These are phyloP conservation scores for Corvus cornix DNA, from an alignment of 2,113 vertebrate genomes.

Conservation along the genomic window DNA sequence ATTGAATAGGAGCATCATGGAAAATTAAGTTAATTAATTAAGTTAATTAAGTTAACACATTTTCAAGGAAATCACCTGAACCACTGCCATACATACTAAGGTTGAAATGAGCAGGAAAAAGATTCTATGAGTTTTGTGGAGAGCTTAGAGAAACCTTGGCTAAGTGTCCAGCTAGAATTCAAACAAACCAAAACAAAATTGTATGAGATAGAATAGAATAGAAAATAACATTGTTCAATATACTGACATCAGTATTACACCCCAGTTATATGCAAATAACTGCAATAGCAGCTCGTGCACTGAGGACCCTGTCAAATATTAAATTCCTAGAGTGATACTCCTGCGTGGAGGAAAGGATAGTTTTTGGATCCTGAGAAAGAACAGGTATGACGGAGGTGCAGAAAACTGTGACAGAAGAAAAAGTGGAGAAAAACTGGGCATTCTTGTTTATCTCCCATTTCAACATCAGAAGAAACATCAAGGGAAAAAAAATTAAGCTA, in stretches of 20 bases:
- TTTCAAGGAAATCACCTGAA: background rate
- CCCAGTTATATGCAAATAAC: background rate
- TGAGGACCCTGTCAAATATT: background rate
- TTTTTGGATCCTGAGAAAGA: background rate
- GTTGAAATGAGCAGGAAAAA: background rate
- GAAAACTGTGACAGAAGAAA: background rate
- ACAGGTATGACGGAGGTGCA: accelerated
- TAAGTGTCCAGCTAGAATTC: background rate
- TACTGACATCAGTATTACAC: background rate
- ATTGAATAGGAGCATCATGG: background rate
- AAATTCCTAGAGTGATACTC: background rate
- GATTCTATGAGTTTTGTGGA: background rate
- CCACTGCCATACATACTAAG: background rate
- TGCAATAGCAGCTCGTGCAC: background rate
- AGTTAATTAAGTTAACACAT: background rate
- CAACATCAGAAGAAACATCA: background rate
- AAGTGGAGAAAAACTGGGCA: background rate
- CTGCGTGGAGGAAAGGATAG: background rate
- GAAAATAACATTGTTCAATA: background rate
- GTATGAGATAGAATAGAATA: background rate
- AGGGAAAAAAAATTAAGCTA: background rate
- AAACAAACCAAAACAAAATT: background rate
- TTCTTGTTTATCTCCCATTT: background rate
- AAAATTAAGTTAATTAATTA: background rate
- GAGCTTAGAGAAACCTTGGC: background rate